These are phyloP conservation scores for Eupristina koningsbergeri DNA, from an alignment of 1,140 invertebrate genomes.

Conservation along the genomic window DNA sequence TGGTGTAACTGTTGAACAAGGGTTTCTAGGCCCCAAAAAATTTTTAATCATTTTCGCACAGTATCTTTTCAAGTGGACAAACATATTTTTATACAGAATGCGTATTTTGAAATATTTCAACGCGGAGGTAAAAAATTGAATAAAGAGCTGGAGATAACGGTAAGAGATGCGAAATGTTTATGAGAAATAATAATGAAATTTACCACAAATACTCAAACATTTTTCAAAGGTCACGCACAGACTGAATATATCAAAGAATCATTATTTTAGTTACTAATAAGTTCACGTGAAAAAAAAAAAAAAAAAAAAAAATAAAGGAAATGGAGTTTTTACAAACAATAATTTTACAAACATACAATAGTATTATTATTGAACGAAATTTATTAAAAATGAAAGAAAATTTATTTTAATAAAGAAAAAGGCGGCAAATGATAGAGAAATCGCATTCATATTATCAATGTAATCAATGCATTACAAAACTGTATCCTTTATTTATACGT, in stretches of 20 bases:
- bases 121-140: too few relatives aligned
- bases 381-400: neutral
- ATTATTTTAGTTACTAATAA: neutral
- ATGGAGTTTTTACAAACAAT: neutral
- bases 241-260: neutral
- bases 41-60: too few relatives aligned
- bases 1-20: too few relatives aligned
- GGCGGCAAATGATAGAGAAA: neutral
- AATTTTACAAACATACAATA: neutral
- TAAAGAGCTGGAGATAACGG: too few relatives aligned
- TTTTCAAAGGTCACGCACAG: neutral
- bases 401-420: neutral
- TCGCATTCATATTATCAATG: neutral
- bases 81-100: too few relatives aligned
- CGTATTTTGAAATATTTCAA: too few relatives aligned
- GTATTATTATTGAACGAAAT: neutral
- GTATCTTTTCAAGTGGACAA: too few relatives aligned
- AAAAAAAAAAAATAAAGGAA: neutral
- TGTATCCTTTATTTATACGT: neutral
- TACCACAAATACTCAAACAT: neutral
- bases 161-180: neutral
- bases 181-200: neutral
- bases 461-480: neutral
- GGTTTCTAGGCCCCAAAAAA: too few relatives aligned
- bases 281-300: too few relatives aligned